A percentile compares a stretch with the other conserved stretches of the same genome.
Evolutionary conservation across 1,140 invertebrate genomes (phyloP).

Genomic region (Zaprionus vittiger): DNA sequence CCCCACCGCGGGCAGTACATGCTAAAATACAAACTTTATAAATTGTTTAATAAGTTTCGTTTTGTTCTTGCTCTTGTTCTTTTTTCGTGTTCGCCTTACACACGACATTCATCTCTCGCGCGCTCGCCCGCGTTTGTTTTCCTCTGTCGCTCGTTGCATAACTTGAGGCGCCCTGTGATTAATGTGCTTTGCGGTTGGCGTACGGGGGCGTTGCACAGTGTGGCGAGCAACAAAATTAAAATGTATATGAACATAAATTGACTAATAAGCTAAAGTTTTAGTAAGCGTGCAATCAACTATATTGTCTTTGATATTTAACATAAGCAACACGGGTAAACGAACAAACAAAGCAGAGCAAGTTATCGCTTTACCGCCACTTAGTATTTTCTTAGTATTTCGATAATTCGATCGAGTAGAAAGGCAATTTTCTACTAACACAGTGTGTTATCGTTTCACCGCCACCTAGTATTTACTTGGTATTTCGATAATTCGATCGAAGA

Average conservation of each 20-base stretch:
- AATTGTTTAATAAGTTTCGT: conserved; percentile 58
- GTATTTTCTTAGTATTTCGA: not conserved
- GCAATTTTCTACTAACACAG: too few species aligned
- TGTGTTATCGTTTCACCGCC: too few species aligned
- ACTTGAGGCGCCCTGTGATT: conserved; percentile 41
- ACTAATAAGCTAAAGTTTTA: not conserved
- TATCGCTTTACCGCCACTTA: not conserved
- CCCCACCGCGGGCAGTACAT: conserved; percentile 14
- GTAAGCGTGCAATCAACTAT: not conserved
- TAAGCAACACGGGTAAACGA: not conserved
- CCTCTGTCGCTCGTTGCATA: conserved; percentile 42
- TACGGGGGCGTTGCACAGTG: not conserved
- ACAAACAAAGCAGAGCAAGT: not conserved
- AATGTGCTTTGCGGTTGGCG: conserved; percentile 26
- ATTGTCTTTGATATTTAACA: not conserved
- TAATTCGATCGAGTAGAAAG: not conserved
- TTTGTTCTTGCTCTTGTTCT: not conserved
- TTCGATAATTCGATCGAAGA: too few species aligned
- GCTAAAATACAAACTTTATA: conserved; percentile 47
- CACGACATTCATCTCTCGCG: conserved; percentile 33
- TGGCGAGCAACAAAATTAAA: conserved; percentile 1
- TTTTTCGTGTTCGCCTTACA: not conserved
- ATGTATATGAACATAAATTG: conserved; percentile 3
- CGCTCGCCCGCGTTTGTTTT: conserved; percentile 13
- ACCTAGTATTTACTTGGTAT: too few species aligned